These are phyloP conservation scores for Hecatera dysodea DNA, from an alignment of 2,888 invertebrate genomes.

Conservation along the genomic window DNA sequence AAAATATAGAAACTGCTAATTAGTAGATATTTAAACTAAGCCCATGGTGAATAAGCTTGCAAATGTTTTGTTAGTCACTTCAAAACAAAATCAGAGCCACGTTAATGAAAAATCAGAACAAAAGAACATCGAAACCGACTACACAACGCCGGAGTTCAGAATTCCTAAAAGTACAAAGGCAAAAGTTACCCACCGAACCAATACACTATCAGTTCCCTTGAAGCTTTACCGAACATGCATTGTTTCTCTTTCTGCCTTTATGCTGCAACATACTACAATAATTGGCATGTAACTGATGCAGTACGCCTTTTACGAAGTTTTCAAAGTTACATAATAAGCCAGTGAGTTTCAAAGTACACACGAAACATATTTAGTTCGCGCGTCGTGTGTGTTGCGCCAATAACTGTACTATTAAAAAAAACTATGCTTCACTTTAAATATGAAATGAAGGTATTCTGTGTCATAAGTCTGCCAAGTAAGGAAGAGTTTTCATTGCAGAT, in stretches of 20 bases:
- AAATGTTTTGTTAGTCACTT: background rate
- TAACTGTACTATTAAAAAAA: conserved; percentile 29
- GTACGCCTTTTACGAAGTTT: conserved; percentile 54
- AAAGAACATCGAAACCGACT: background rate
- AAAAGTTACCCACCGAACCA: conserved; percentile 1
- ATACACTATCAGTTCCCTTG: conserved; percentile 1
- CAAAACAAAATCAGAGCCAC: background rate
- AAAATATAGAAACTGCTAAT: no score
- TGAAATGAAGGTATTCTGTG: conserved; percentile 1
- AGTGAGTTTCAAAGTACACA: conserved; percentile 28
- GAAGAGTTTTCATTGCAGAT: background rate
- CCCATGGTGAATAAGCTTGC: no score
- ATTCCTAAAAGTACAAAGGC: conserved; percentile 8
- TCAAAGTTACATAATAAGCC: conserved; percentile 49
- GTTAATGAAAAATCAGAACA: background rate
- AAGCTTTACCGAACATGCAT: conserved; percentile 25
- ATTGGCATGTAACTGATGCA: conserved; percentile 59
- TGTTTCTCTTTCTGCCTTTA: conserved; percentile 17
- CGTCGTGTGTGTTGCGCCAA: conserved; percentile 19
- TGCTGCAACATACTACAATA: conserved; percentile 30
- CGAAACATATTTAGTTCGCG: conserved; percentile 7
- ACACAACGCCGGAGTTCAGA: background rate
- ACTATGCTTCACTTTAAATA: conserved; percentile 14
- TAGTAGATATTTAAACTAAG: no score
- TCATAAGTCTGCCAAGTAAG: background rate